Evolutionary conservation across 2,797 vertebrate genomes (phyloP).

Genomic region (Bovichtus diacanthus): DNA sequence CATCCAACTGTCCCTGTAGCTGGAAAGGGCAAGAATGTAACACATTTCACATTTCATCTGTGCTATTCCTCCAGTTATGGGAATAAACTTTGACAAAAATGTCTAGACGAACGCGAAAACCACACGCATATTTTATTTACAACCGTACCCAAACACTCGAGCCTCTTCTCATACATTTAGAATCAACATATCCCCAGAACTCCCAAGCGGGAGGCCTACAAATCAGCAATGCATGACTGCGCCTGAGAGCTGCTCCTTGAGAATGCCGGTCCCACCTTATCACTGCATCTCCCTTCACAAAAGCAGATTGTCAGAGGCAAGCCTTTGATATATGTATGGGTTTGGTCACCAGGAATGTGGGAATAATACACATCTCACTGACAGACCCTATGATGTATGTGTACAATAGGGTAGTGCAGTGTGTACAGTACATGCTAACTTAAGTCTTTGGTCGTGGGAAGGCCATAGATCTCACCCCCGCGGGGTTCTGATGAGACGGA

Average conservation of each 20-base stretch:
- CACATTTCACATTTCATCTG: slow-evolving; percentile 38
- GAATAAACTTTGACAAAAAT: slow-evolving; percentile 47
- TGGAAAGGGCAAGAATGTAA: slow-evolving; percentile 36
- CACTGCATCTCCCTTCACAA: slow-evolving; percentile 75
- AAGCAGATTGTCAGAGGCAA: slow-evolving; percentile 74
- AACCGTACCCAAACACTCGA: slow-evolving; percentile 55
- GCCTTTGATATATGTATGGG: slow-evolving; percentile 81
- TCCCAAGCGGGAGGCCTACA: slow-evolving; percentile 68
- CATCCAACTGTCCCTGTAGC: slow-evolving; percentile 30
- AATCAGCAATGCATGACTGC: slow-evolving; percentile 80
- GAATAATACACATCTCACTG: slow-evolving; percentile 77
- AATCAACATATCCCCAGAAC: slow-evolving; percentile 62
- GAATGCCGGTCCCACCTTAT: slow-evolving; percentile 73
- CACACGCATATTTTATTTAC: slow-evolving; percentile 66
- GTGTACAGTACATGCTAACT: slow-evolving; percentile 33
- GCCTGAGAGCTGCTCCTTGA: slow-evolving; percentile 71
- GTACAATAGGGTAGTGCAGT: slow-evolving; percentile 47
- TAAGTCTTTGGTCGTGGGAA: slow-evolving; percentile 48
- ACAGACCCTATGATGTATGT: slow-evolving; percentile 70
- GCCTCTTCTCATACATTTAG: slow-evolving; percentile 53
- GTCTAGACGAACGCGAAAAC: slow-evolving; percentile 35
- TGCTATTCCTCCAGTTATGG: slow-evolving; percentile 16
- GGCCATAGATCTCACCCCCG: slow-evolving; percentile 45
- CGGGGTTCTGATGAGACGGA: slow-evolving; percentile 31
- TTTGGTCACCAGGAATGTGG: slow-evolving; percentile 81